Conservation (phyloP, 2,888 invertebrate genomes). For the Catocala sponsa region DNA sequence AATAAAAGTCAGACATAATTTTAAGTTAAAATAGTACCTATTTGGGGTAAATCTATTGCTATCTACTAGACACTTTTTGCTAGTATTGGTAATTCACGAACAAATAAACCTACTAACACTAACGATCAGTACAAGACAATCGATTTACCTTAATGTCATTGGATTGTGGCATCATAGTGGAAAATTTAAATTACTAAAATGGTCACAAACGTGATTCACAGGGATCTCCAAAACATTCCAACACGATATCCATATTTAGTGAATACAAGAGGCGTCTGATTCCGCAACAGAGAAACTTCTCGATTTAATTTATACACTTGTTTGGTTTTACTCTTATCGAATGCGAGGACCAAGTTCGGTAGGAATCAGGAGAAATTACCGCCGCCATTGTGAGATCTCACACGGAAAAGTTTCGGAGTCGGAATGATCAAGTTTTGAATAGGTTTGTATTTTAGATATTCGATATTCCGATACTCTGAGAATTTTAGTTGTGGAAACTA, state of each 20-base stretch:
- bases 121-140: too few species aligned
- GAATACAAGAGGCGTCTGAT: constrained; percentile 78
- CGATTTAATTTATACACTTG: constrained; percentile 84
- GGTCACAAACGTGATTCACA: constrained; percentile 3
- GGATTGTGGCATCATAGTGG: too few species aligned
- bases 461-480: constrained; percentile 51
- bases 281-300: constrained; percentile 76
- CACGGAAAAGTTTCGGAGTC: constrained; percentile 55
- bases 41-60: too few species aligned
- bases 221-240: constrained; percentile 58
- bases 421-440: constrained; percentile 59
- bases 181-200: constrained; percentile 8
- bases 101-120: too few species aligned
- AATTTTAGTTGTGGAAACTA: constrained; percentile 28
- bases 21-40: too few species aligned
- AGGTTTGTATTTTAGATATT: constrained; percentile 51
- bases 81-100: too few species aligned
- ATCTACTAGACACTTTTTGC: too few species aligned
- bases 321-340: constrained; percentile 79
- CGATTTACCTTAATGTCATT: too few species aligned
- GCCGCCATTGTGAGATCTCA: constrained; percentile 52
- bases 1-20: too few species aligned
- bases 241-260: constrained; percentile 68
- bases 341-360: constrained; percentile 46
- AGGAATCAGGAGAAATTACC: constrained; percentile 55